These are phyloP conservation scores for Neoitamus cyanurus DNA, from an alignment of 2,888 invertebrate species.

Conservation along the genomic window DNA sequence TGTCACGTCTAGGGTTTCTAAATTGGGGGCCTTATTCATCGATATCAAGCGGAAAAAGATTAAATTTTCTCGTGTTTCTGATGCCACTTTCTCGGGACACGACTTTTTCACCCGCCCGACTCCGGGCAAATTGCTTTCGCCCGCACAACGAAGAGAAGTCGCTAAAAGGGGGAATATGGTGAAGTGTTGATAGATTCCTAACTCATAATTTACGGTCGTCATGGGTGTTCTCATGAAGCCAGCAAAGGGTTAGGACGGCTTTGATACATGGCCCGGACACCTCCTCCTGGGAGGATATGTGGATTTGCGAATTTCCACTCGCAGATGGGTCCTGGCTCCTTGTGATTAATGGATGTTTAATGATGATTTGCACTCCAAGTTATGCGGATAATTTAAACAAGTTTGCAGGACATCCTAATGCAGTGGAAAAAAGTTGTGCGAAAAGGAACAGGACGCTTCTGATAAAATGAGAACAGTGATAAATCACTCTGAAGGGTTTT, in stretches of 20 bases:
- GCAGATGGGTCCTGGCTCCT: neutral
- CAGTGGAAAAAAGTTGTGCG: neutral
- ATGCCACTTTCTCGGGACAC: neutral
- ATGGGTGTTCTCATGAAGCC: neutral
- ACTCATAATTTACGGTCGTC: slow-evolving; percentile 36
- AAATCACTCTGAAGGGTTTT: neutral
- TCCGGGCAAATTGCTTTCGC: slow-evolving; percentile 26
- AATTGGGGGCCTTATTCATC: slow-evolving; percentile 33
- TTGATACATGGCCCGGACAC: slow-evolving; percentile 19
- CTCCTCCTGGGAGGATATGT: neutral
- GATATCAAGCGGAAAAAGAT: neutral
- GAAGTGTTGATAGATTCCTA: slow-evolving; percentile 37
- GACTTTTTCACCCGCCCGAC: neutral
- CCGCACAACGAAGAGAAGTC: neutral
- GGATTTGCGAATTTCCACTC: neutral
- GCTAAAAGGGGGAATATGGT: neutral
- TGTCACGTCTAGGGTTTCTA: slow-evolving; percentile 38
- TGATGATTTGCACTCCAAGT: slow-evolving; percentile 34
- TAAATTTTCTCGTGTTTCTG: slow-evolving; percentile 7
- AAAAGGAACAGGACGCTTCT: neutral
- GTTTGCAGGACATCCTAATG: neutral
- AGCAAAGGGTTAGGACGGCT: slow-evolving; percentile 36
- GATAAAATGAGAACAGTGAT: neutral
- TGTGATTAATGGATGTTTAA: slow-evolving; percentile 41
- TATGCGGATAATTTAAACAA: slow-evolving; percentile 26